Evolutionary conservation across 37 sponge, comb jelly and placozoan species (phyloP).

Genomic region (Ianthella basta): DNA sequence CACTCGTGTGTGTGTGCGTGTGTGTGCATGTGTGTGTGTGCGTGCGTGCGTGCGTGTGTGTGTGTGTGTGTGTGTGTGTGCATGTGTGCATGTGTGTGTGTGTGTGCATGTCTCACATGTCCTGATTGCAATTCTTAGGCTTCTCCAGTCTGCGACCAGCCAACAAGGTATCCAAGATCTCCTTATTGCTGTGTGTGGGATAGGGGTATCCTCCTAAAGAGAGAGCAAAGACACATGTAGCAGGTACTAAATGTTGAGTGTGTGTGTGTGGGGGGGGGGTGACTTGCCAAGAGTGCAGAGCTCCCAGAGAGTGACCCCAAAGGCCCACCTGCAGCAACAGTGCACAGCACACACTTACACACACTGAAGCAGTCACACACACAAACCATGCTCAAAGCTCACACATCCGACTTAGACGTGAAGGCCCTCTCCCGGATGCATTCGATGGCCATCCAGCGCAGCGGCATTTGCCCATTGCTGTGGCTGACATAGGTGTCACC

Average conservation of each 20-base stretch:
- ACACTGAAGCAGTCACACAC: neutral
- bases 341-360: neutral
- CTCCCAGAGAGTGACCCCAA: conserved; percentile 75
- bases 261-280: neutral
- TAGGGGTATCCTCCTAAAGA: neutral
- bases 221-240: no score
- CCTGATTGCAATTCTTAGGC: conserved; percentile 58
- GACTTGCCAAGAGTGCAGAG: conserved; percentile 66
- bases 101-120: conserved; percentile 42
- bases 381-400: neutral
- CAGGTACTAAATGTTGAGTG: neutral
- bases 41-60: conserved; percentile 11
- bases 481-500: conserved; percentile 60
- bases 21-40: neutral
- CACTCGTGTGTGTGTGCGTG: neutral
- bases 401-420: conserved; percentile 69
- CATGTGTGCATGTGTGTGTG: neutral
- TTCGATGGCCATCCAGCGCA: conserved; percentile 79
- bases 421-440: conserved; percentile 49
- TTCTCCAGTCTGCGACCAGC: conserved; percentile 56
- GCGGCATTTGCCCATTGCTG: conserved; percentile 58
- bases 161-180: neutral
- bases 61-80: neutral
- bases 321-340: conserved; percentile 42
- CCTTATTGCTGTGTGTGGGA: neutral